Base-by-base conservation (phyloP, 2,888 invertebrate genomes). In the Campoplex nolae region DNA sequence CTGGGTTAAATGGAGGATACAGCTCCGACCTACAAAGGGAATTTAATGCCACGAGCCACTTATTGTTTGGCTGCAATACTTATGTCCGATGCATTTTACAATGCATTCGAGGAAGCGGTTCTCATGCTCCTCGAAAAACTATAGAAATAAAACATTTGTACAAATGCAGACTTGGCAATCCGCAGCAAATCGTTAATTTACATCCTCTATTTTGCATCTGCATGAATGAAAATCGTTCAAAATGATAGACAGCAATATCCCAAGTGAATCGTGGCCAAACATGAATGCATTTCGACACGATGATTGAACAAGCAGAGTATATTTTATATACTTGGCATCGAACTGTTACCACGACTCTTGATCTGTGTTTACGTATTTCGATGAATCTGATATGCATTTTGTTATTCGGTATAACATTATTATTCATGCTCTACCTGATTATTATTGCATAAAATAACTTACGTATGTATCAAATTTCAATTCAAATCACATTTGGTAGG, bases 11-110 rank as follows among this genome's bases (percentile, higher is more conserved):
- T 48, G 84, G 58, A 68, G 73, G 58, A 71, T 76, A 75, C 76
- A 62, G 81, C 82, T 82, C 56, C 71, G 85, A 82, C 85, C 82
- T 82, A 85, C 71, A 85, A 85, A 80, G 70, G 23, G 62, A 82
- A 76, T 85, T 76, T 81, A 81, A 81, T 82, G 62, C 71, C 75
- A 48, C 67, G 56, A 56, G 56, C 81, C 76, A 82, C 70, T 82
- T 85, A 81, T 77, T 71, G 56, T 70, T 68, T 62, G 23, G 67
- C 68, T 23, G 45, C 82, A 70, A 16, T 74, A 54, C 62, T 28
- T 51, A 51, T 51, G 35, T 23, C 16, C 58, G 62, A 18, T 42
- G 42, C 62, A 45, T 62, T 28, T 58, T 75, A 42, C 23, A 38
- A 18, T 38, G 45, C 48, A 48, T 32, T 45, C 54, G 28, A 18